Conservation (phyloP, 2,113 vertebrate genomes). For the Oceanodroma tethys region DNA sequence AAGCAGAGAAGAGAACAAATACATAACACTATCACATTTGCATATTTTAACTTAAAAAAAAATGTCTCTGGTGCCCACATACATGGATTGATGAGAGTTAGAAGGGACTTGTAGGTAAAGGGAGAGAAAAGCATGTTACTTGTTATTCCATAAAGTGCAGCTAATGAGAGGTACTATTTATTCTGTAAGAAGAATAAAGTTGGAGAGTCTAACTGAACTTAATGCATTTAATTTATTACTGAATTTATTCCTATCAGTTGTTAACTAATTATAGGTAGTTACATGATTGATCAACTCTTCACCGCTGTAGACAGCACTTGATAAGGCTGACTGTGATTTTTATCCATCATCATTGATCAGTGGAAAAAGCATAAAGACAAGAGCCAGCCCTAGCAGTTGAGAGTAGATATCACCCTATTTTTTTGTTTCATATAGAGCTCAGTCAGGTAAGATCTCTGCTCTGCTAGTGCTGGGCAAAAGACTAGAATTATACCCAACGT, state of each 20-base stretch:
- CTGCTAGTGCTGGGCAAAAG: neutral
- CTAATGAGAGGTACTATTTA: neutral
- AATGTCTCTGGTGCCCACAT: neutral
- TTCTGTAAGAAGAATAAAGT: neutral
- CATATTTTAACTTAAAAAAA: neutral
- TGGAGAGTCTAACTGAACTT: neutral
- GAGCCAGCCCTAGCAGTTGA: neutral
- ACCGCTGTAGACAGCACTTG: neutral
- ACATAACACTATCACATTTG: neutral
- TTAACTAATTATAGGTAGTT: neutral
- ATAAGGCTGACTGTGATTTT: neutral
- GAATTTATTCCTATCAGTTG: neutral
- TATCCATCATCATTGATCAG: neutral
- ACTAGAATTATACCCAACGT: fast-evolving
- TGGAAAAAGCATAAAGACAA: neutral
- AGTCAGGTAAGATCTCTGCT: neutral
- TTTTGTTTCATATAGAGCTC: neutral
- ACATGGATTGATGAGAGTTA: neutral
- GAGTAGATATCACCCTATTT: neutral
- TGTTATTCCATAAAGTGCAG: neutral
- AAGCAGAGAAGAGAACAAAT: neutral
- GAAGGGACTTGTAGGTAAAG: neutral
- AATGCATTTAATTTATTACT: neutral
- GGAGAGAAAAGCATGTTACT: neutral
- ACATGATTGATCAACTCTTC: neutral